Evolutionary conservation across 2,888 invertebrate species (phyloP), one percentile per base, ranked within the genome.

Genomic region (Meiosimyza platycephala): DNA sequence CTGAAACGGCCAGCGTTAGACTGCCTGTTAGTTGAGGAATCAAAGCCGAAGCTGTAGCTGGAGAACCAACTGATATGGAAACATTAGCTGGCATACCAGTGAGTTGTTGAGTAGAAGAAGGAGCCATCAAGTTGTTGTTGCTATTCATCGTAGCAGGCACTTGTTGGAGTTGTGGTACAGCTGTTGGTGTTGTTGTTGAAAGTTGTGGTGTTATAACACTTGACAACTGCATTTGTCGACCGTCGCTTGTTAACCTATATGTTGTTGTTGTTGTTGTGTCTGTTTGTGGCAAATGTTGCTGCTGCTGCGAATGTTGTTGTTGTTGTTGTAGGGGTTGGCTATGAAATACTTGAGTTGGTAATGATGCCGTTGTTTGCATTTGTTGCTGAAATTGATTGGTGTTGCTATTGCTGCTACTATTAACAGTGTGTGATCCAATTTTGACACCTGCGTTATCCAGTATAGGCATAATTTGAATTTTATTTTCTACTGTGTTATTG

Each of bases 1-100:
- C 93, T 1, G 91, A 90, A 64, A 93, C 88, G 0, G 92, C 90
- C 71, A 93, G 85, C 74, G 91, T 90, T 72, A 92, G 88, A 71
- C 91, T 91, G 1, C 92, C 92, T 28, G 90, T 90, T 9, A 91
- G 84, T 78, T 91, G 91, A 2, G 89, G 87, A 65, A 89, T 87
- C 54, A 89, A 76, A 1, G 85, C 76, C 3, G 81, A 83, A 28
- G 85, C 83, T 9, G 86, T 80, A 33, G 86, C 84, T 1, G 86
- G 83, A 11, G 85, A 81, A n/a, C 82, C 82, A 33, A 84, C 83
- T 0, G 83, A 74, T n/a, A 85, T 84, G n/a, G 85, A 81, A 12
- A 84, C 79, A 76, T 83, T 85, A 40, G 80, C 80, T 2, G 83
- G 78, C 78, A 85, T 80, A 11, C 80, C 81, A 6, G 81, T 79